Base-by-base conservation (phyloP, 1,140 invertebrate genomes). In the Cydia fagiglandana region DNA sequence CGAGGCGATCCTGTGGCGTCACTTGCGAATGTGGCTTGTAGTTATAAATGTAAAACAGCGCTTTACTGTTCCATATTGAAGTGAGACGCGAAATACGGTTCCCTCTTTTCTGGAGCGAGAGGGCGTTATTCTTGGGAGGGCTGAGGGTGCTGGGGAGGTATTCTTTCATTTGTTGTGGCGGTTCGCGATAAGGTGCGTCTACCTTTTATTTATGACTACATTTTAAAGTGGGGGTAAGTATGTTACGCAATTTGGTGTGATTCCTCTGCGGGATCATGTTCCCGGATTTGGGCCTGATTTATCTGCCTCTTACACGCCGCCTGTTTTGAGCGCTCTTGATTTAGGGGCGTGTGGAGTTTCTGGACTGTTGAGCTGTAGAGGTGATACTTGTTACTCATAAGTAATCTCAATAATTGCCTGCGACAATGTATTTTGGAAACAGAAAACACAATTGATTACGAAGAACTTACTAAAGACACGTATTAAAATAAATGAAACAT, bases 201-300 rank as follows among this genome's bases (percentile, higher is more conserved):
- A 88, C 88, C 86, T 89, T 91, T 88, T 90, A 91, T 92, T 92
- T 91, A 92, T 90, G 85, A 86, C 87, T 90, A 86, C 83, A 91
- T 91, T 92, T 91, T 92, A 92, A 92, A 92, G 79, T 85, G 82
- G 80, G 88, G 88, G 83, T 79, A 83, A 86, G 87, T 86, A 81
- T 86, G 88, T 89, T 85, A 88, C 84, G 88, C 86, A 87, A 90
- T 90, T 87, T 79, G 79, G 82, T 78, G 78, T 78, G 75, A 78
- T 77, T 79, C 73, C 73, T 76, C 47, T n/a, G 45, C 30, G 47
- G 66, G 74, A 75, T 70, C 66, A 70, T 70, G 66, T 73, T 53
- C 64, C 41, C 20, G 45, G 64, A 68, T 66, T 76, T 64, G n/a
- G 73, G 73, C 17, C 73, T 47, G 73, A 73, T 50, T 73, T 73